Conservation (phyloP, 1,140 invertebrate genomes). For the Zelostemma sp. region DNA sequence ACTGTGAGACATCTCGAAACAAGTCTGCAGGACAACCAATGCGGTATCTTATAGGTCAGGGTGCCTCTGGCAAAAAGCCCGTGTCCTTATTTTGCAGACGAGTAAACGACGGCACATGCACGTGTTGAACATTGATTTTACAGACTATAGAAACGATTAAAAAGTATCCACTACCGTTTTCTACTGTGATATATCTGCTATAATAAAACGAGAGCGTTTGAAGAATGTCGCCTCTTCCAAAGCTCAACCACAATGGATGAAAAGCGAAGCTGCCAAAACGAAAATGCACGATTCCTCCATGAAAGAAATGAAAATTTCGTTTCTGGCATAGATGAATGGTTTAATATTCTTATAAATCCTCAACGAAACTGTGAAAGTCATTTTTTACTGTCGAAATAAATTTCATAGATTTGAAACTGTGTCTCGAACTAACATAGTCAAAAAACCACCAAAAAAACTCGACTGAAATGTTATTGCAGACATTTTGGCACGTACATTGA, state of each 20-base stretch:
- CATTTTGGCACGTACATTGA: no score
- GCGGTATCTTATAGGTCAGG: slow-evolving; percentile 8
- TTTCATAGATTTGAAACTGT: not conserved
- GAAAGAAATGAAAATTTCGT: not conserved
- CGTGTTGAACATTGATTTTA: slow-evolving; percentile 41
- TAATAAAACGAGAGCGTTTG: slow-evolving; percentile 21
- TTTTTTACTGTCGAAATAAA: no score
- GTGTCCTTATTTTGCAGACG: slow-evolving; percentile 21
- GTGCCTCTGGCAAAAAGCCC: slow-evolving; percentile 46
- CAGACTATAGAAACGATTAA: slow-evolving; percentile 20
- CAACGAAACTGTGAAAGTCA: no score
- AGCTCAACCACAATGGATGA: slow-evolving; percentile 5
- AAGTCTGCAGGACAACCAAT: slow-evolving; percentile 4
- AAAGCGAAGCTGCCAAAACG: slow-evolving; percentile 16
- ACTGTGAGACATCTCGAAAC: slow-evolving; percentile 4
- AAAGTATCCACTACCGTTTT: not conserved
- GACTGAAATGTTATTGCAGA: no score
- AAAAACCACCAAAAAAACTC: no score
- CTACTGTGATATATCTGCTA: slow-evolving; percentile 14
- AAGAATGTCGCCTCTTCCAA: not conserved
- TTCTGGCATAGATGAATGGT: not conserved
- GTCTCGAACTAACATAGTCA: no score
- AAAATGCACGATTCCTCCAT: slow-evolving; percentile 1
- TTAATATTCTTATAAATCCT: slow-evolving; percentile 5
- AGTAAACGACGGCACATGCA: not conserved